Conservation (phyloP, 2,797 vertebrate genomes). For the Furcifer pardalis region DNA sequence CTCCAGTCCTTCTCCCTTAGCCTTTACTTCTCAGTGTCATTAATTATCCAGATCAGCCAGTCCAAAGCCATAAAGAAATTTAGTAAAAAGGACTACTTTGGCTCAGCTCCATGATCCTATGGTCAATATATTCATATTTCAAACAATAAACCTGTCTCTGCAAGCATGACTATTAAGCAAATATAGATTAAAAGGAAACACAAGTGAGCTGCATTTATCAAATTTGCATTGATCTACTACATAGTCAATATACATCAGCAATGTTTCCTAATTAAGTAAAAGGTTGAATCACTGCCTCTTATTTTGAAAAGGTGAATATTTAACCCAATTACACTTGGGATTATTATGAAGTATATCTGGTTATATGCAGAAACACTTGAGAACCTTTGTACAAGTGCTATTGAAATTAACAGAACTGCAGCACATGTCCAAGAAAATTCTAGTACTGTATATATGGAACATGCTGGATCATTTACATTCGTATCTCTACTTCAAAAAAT, state of each 20-base stretch:
- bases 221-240: conserved; percentile 7
- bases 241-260: conserved; percentile 3
- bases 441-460: not conserved
- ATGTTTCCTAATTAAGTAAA: conserved; percentile 5
- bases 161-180: conserved; percentile 38
- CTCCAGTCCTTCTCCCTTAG: not conserved
- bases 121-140: conserved; percentile 21
- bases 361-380: not conserved
- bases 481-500: not conserved
- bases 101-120: conserved; percentile 22
- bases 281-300: not conserved
- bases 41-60: not conserved
- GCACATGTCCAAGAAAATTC: not conserved
- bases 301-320: conserved; percentile 1
- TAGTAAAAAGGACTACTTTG: conserved; percentile 21
- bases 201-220: conserved; percentile 32
- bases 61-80: not conserved
- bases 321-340: conserved; percentile 4
- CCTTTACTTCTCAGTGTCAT: conserved; percentile 1
- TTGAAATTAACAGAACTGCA: not conserved
- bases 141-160: conserved; percentile 35
- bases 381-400: not conserved
- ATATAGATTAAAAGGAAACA: conserved; percentile 5
- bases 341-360: not conserved
- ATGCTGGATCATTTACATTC: not conserved